Base-by-base conservation (phyloP, 2,113 vertebrate genomes). In the Clarias gariepinus region DNA sequence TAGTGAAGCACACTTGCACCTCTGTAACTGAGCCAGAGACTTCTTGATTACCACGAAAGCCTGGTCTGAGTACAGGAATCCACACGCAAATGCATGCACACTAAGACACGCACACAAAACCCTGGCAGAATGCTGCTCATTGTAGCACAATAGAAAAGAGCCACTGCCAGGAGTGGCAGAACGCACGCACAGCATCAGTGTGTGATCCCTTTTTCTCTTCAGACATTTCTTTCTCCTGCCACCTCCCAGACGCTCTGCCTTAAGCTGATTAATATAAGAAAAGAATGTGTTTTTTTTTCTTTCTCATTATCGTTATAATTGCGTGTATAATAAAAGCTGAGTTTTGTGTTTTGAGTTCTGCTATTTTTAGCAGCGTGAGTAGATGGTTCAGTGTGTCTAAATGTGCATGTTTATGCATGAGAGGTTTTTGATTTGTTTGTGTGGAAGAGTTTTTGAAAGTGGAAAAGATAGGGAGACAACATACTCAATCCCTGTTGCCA, bases 211-310 rank as follows among this genome's bases (percentile, higher is more conserved):
- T 82, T 76, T 89, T 82, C 82, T 87, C 82, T 71, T 87, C 80
- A 85, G n/a, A 82, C 60, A 55, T 80, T 23, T 25, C 83, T 71
- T 73, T 28, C 76, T 74, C 33, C 47, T 66, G 81, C 66, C 85
- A 30, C 81, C 47, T 73, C 30, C 85, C 77, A 87, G 84, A 88
- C 66, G 52, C 63, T 87, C 78, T 73, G 79, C 81, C 77, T 16
- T 89, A 87, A 88, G 88, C 87, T 82, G 88, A 89, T 89, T 91
- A 88, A 85, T 84, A 71, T 83, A 85, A 82, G 71, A 69, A 87
- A 77, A 84, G 55, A 28, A 28, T 55, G n/a, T 86, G 19, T 61
- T 84, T 78, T 89, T 89, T 73, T 68, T 47, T n/a, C n/a, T n/a
- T 81, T 28, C 57, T 82, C 76, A 63, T 25, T 78, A 25, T 78